Percentiles rank a stretch among this genome's conserved stretches.
These are phyloP conservation scores for Leptogaster cylindrica DNA, from an alignment of 2,888 invertebrate species.

Conservation along the genomic window DNA sequence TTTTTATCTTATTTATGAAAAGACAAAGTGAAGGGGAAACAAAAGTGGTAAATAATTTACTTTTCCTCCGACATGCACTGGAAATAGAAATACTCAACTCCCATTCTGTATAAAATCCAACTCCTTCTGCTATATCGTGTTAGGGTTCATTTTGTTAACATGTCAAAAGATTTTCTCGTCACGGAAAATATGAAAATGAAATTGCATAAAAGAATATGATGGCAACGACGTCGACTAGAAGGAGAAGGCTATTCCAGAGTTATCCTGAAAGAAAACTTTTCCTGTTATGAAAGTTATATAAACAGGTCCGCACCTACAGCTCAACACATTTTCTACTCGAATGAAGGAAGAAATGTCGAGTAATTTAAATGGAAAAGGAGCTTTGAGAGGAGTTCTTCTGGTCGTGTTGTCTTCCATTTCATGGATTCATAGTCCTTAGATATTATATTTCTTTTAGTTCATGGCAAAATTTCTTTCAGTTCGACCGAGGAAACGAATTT, in stretches of 20 bases:
- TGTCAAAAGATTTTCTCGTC: constrained; percentile 55
- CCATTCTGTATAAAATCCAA: not conserved
- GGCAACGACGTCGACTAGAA: no score
- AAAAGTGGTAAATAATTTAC: constrained; percentile 23
- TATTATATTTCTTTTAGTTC: constrained; percentile 19
- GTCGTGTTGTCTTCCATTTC: constrained; percentile 12
- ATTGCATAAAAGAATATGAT: constrained; percentile 37
- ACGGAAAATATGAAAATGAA: constrained; percentile 59
- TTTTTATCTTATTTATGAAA: no score
- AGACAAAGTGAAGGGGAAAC: no score
- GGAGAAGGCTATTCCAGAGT: constrained; percentile 36
- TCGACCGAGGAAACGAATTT: no score
- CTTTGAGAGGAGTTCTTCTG: constrained; percentile 25
- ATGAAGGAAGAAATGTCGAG: constrained; percentile 28
- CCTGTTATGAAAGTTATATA: constrained; percentile 47
- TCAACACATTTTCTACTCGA: constrained; percentile 42
- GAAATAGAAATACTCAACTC: not conserved
- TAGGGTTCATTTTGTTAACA: constrained; percentile 39
- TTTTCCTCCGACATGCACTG: not conserved
- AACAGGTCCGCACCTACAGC: constrained; percentile 44
- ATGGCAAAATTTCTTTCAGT: constrained; percentile 8
- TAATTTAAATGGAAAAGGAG: constrained; percentile 33
- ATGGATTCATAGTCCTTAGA: constrained; percentile 20
- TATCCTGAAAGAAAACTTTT: constrained; percentile 44
- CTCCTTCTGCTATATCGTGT: constrained; percentile 28